Evolutionary conservation across 2,797 vertebrate species (phyloP), one percentile per base, ranked within the genome.

Genomic region (Simalia tracyae): DNA sequence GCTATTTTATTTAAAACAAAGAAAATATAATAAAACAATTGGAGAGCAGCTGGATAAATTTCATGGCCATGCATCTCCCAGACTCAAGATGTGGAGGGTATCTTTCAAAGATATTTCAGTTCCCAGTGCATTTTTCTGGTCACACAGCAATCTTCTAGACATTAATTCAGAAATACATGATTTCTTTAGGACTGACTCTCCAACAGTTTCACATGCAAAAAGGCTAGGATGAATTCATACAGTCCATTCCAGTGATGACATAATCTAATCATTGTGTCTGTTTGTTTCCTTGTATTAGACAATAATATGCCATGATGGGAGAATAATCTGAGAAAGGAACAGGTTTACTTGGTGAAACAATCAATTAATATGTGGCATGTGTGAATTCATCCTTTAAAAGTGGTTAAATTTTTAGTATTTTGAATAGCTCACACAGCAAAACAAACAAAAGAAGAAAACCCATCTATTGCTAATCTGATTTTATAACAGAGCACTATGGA

Each of bases 331-430:
- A 2, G 57, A 81, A 42, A 54, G 31, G 9, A 89, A 28, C 14
- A 57, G 6, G 12, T 61, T 91, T 63, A 36, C 63, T 60, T 61
- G n/a, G 50, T 76, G 12, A 81, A 60, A 8, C 46, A 31, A 61
- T 86, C 26, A 59, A 85, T 1, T 64, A 26, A 64, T n/a, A n/a
- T 42, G 63, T n/a, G 57, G 5, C 60, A 26, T 56, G 31, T 87
- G 59, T 54, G n/a, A 90, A 92, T 92, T 92, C 66, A 87, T 57
- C 22, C 59, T 64, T 63, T 81, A 59, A 84, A 72, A 76, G 26
- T 64, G 85, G 87, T 90, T 64, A 64, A 46, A 46, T 28, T 24
- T 7, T 57, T 76, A 84, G 24, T 50, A 88, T 11, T 5, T 86
- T 28, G 15, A 76, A 28, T 15, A 54, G 22, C 66, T 84, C 54